Conservation (phyloP, 2,888 invertebrate genomes). For the Ommatoiulus sabulosus region DNA sequence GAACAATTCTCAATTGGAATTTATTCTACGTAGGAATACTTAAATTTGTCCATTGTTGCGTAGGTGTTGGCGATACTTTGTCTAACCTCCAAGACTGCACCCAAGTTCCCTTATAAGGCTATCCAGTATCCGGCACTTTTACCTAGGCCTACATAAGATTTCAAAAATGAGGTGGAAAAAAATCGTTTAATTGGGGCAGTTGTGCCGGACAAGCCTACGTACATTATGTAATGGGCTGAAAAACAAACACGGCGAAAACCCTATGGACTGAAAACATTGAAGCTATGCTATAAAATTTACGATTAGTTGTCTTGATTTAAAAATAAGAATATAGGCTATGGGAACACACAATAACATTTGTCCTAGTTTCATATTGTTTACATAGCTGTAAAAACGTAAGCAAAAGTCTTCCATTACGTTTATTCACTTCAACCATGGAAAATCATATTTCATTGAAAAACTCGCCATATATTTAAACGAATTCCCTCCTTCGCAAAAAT, state of each 20-base stretch:
- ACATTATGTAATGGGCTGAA: neutral
- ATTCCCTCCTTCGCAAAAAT: neutral
- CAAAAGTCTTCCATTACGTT: neutral
- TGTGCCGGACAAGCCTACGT: constrained; percentile 3
- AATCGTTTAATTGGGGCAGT: neutral
- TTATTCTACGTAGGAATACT: neutral
- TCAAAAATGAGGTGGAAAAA: neutral
- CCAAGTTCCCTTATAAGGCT: neutral
- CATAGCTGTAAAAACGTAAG: neutral
- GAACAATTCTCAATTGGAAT: neutral
- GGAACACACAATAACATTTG: neutral
- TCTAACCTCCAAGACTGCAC: neutral
- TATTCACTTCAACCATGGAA: neutral
- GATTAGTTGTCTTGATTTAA: neutral
- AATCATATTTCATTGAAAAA: neutral
- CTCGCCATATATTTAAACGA: neutral
- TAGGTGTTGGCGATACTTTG: neutral
- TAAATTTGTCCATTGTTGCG: neutral
- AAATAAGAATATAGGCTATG: neutral
- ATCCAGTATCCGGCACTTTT: neutral
- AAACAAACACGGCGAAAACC: neutral
- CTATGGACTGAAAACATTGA: neutral
- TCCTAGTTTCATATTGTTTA: neutral
- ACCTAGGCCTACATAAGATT: neutral
- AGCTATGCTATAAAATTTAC: neutral